Evolutionary conservation across 2,888 invertebrate species (phyloP).

Genomic region (Drosophila multiciliata): DNA sequence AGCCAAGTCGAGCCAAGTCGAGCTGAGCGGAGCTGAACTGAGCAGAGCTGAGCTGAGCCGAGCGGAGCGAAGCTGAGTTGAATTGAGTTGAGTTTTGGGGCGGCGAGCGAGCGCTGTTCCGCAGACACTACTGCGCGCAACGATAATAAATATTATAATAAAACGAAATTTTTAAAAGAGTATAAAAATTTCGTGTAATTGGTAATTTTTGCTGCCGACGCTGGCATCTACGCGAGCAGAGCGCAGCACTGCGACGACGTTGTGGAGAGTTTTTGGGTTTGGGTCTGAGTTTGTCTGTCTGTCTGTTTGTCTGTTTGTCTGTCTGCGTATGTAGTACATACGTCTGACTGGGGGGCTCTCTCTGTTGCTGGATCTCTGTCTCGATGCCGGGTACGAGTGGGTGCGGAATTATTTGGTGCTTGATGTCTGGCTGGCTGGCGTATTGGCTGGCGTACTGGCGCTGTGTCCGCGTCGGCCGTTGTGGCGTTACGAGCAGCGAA

Average conservation of each 20-base stretch:
- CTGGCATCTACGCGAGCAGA: slow-evolving; percentile 52
- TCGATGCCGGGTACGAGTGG: slow-evolving; percentile 56
- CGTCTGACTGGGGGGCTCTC: slow-evolving; percentile 32
- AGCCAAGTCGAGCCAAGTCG: slow-evolving; percentile 53
- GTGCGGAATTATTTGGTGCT: slow-evolving; percentile 39
- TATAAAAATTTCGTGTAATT: slow-evolving; percentile 85
- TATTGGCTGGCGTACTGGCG: slow-evolving; percentile 49
- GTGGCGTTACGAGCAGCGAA: slow-evolving; percentile 85
- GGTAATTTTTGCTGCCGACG: slow-evolving; percentile 82
- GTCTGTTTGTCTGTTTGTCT: slow-evolving; percentile 8
- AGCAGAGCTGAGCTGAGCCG: slow-evolving; percentile 38
- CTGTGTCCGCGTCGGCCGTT: slow-evolving; percentile 84
- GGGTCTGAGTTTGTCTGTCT: slow-evolving; percentile 45
- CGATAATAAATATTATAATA: slow-evolving; percentile 85
- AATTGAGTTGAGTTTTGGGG: slow-evolving; percentile 46
- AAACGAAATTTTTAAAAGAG: slow-evolving; percentile 85
- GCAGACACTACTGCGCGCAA: slow-evolving; percentile 84
- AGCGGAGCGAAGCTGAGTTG: slow-evolving; percentile 34
- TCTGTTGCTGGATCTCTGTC: slow-evolving; percentile 42
- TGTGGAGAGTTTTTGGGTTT: slow-evolving; percentile 47
- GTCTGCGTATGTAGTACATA: slow-evolving; percentile 9
- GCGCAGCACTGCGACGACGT: slow-evolving; percentile 53
- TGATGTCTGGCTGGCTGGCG: slow-evolving; percentile 22
- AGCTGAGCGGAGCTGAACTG: slow-evolving; percentile 11
- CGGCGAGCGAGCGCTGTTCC: slow-evolving; percentile 71